A percentile compares a stretch with the other conserved stretches of the same genome.
These are phyloP conservation scores for Sebastiscus tertius DNA, from an alignment of 2,797 vertebrate genomes.

Conservation along the genomic window DNA sequence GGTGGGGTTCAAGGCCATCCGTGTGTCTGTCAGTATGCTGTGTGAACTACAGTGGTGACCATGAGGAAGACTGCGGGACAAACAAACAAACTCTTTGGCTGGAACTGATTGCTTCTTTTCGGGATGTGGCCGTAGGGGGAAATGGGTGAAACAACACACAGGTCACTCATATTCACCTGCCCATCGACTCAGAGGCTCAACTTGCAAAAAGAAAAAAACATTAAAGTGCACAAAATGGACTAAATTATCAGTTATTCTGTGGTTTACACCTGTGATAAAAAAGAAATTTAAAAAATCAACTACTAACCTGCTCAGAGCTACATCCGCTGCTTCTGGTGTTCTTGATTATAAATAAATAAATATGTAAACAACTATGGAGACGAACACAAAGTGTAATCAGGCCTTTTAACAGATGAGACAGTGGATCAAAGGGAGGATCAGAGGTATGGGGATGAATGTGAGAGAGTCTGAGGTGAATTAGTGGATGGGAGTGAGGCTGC, in stretches of 20 bases:
- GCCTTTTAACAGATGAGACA: constrained; percentile 6
- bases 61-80: constrained; percentile 29
- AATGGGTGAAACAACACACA: constrained; percentile 7
- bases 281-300: neutral
- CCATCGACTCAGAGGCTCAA: constrained; percentile 61
- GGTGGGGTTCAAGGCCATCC: constrained; percentile 28
- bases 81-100: constrained; percentile 45
- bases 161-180: constrained; percentile 42
- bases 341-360: constrained; percentile 46
- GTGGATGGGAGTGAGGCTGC: constrained; percentile 41
- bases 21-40: constrained; percentile 61
- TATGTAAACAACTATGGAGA: constrained; percentile 44
- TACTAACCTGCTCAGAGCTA: constrained; percentile 48
- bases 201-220: constrained; percentile 52
- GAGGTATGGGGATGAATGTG: constrained; percentile 10
- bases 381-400: constrained; percentile 20
- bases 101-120: constrained; percentile 36
- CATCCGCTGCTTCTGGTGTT: constrained; percentile 62
- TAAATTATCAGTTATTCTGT: constrained; percentile 47
- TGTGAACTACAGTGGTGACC: constrained; percentile 42
- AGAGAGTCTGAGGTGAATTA: constrained; percentile 10
- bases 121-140: neutral
- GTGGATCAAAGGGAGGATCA: neutral
- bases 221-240: constrained; percentile 67
- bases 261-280: constrained; percentile 57